These are phyloP conservation scores for Epinotia brunnichana DNA, from an alignment of 2,888 invertebrate genomes.

Conservation along the genomic window DNA sequence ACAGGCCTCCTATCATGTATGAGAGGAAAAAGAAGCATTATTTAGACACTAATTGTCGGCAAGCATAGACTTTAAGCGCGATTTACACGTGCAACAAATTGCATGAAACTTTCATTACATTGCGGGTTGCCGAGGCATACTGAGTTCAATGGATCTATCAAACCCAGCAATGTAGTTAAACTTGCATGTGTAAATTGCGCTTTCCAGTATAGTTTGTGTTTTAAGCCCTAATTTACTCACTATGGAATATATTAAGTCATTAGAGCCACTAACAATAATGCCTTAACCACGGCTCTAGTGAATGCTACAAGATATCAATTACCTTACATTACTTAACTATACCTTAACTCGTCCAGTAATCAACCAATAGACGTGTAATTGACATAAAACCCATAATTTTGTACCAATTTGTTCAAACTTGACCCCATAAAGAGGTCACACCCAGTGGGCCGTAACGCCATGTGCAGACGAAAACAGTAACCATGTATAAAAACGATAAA, in stretches of 20 bases:
- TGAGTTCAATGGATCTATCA: too few relatives aligned
- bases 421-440: conserved; percentile 71
- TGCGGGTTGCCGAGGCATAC: too few relatives aligned
- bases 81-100: too few relatives aligned
- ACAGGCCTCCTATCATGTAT: too few relatives aligned
- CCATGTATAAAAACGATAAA: conserved; percentile 18
- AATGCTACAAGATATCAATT: neutral
- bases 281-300: neutral
- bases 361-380: conserved; percentile 48
- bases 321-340: conserved; percentile 10
- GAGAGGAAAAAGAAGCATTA: too few relatives aligned
- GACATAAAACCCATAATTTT: conserved; percentile 52
- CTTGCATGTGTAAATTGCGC: too few relatives aligned
- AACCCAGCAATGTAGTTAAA: too few relatives aligned
- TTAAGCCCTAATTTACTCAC: too few relatives aligned
- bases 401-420: conserved; percentile 54
- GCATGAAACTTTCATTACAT: too few relatives aligned
- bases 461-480: conserved; percentile 55
- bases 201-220: too few relatives aligned
- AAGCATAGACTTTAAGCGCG: too few relatives aligned
- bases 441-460: conserved; percentile 62
- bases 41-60: too few relatives aligned
- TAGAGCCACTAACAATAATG: neutral
- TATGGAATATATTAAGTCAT: neutral
- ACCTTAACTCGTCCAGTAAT: conserved; percentile 44